Evolutionary conservation across 2,797 vertebrate species (phyloP).

Genomic region (Notolepis coatsorum): DNA sequence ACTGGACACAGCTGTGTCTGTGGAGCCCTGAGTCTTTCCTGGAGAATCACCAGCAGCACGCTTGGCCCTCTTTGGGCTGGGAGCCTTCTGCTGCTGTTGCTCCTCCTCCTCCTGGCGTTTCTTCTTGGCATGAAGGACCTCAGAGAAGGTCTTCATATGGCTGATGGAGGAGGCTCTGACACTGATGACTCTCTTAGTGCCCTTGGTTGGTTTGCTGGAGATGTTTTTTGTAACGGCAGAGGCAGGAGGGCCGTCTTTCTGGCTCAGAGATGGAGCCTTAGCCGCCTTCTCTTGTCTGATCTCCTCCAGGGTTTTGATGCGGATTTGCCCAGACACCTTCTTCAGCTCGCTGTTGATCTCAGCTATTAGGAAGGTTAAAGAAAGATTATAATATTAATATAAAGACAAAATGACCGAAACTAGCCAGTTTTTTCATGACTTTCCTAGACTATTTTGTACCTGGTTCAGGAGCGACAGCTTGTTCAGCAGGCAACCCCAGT

Average conservation of each 20-base stretch:
- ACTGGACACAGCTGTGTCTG: neutral
- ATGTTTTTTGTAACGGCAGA: neutral
- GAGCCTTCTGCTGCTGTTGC: constrained; percentile 17
- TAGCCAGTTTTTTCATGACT: too few relatives aligned
- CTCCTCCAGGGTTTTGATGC: constrained; percentile 93
- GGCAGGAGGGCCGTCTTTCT: constrained; percentile 30
- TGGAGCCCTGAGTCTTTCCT: constrained; percentile 14
- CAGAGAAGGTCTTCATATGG: constrained; percentile 80
- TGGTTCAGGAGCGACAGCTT: constrained; percentile 49
- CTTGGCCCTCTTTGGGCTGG: constrained; percentile 21
- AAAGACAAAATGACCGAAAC: too few relatives aligned
- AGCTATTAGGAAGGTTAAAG: constrained; percentile 17
- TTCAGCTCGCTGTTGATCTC: constrained; percentile 45
- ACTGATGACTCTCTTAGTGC: constrained; percentile 52
- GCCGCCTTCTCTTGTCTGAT: constrained; percentile 90
- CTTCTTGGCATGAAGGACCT: constrained; percentile 85
- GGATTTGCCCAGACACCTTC: constrained; percentile 79
- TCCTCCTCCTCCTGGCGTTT: constrained; percentile 69
- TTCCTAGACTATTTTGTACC: constrained; percentile 65
- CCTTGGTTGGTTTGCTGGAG: constrained; percentile 19
- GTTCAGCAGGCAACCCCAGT: constrained; percentile 77
- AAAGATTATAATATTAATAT: too few relatives aligned
- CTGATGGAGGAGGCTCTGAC: constrained; percentile 40
- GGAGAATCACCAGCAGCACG: constrained; percentile 8
- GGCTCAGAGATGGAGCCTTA: constrained; percentile 64